Evolutionary conservation across 2,888 invertebrate genomes (phyloP), one percentile per base, ranked within the genome.

Genomic region (Philhelius pedissequus): DNA sequence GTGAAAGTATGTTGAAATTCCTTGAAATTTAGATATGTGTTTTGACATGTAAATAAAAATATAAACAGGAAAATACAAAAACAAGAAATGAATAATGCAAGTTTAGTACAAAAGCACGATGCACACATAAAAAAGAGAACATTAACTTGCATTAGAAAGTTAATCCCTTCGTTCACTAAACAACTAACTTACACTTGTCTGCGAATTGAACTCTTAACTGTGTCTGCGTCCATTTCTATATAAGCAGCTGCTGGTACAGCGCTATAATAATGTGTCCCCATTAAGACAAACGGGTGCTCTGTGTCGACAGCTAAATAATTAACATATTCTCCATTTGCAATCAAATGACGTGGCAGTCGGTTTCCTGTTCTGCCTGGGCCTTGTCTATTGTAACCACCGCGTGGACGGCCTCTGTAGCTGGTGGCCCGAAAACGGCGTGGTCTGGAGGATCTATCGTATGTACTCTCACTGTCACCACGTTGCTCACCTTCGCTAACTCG

Each of bases 171-270:
- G 20, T 32, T 9, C 13, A 64, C 22, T 86, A 62, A 3, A 25
- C 32, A n/a, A 66, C n/a, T n/a, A 86, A 94, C 96, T 95, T 92
- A 97, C 97, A 98, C 96, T 93, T 98, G 98, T 89, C 97, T 97
- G 91, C 95, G 95, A 87, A 98, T 95, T 87, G 95, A 94, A 86
- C 97, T 97, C 92, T 96, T 97, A 11, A 97, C 92, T 81, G 95
- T 95, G 4, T 92, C 86, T 54, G 91, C 89, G 87, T 92, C 91
- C 90, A 92, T 89, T 88, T 90, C 91, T 82, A 91, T 90, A 81
- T 89, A 91, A 22, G 86, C 84, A 73, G 90, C 88, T 76, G 90
- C 88, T 68, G 91, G 90, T 74, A 91, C 89, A 54, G 91, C 89
- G 80, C 90, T 91, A 87, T 91, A 92, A 83, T 92, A 92, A 84